These are phyloP conservation scores for Synergus itoensis DNA, from an alignment of 2,888 invertebrate genomes.

Conservation along the genomic window DNA sequence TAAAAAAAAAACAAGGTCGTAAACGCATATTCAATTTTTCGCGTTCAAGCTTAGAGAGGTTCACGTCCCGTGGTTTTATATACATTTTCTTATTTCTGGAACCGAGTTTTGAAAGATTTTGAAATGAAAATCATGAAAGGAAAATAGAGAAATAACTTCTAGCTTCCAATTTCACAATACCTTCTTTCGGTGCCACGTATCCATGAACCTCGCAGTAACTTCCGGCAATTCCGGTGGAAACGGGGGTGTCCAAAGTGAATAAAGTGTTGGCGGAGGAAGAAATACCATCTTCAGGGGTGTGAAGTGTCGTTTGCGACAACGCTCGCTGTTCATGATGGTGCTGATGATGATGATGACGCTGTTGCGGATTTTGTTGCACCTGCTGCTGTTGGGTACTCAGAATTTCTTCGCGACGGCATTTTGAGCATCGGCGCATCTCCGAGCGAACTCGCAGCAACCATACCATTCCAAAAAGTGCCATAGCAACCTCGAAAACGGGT, in stretches of 20 bases:
- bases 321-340: conserved; percentile 67
- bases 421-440: conserved; percentile 87
- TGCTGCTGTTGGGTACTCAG: conserved; percentile 70
- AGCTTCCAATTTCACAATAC: conserved; percentile 67
- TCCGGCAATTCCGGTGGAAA: conserved; percentile 75
- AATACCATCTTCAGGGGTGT: conserved; percentile 70
- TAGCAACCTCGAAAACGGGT: conserved; percentile 79
- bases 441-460: conserved; percentile 90
- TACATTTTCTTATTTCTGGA: too few relatives aligned
- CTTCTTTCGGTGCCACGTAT: conserved; percentile 80
- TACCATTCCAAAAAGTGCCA: conserved; percentile 93
- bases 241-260: conserved; percentile 79
- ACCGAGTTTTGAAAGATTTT: background rate
- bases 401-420: conserved; percentile 82
- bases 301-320: conserved; percentile 57
- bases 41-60: too few relatives aligned
- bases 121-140: background rate
- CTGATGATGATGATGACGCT: conserved; percentile 64
- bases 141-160: background rate
- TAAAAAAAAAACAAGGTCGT: too few relatives aligned
- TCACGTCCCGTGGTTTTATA: too few relatives aligned
- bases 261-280: conserved; percentile 77
- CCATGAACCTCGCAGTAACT: conserved; percentile 82
- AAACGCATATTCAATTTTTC: too few relatives aligned
- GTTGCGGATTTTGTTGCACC: conserved; percentile 68